Conservation (phyloP, 2,797 vertebrate species). For the Dipus sagitta region DNA sequence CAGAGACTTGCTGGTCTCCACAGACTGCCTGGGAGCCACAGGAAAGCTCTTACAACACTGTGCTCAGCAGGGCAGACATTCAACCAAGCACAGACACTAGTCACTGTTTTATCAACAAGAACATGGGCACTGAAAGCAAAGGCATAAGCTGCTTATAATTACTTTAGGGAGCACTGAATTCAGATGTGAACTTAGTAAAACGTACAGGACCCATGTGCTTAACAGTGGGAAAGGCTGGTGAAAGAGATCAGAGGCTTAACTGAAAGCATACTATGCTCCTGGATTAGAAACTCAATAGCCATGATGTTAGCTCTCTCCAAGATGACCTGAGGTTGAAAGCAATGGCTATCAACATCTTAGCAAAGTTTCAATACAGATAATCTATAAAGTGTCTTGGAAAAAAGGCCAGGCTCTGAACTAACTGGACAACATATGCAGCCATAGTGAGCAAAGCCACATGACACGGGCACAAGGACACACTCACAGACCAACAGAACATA, state of each 20-base stretch:
- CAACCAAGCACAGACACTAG: background rate
- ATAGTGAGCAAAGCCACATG: background rate
- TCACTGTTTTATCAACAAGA: background rate
- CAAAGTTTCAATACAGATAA: constrained; percentile 4
- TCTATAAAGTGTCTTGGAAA: background rate
- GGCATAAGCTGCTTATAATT: background rate
- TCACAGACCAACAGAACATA: background rate
- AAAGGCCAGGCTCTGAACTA: background rate
- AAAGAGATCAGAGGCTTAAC: background rate
- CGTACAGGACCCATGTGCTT: background rate
- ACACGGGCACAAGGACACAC: background rate
- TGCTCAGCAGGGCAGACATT: background rate
- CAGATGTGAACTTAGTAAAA: background rate
- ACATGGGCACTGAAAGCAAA: background rate
- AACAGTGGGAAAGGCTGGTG: background rate
- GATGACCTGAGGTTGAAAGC: background rate
- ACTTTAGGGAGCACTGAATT: background rate
- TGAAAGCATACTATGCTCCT: background rate
- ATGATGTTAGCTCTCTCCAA: background rate
- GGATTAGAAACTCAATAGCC: background rate
- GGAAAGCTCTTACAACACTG: background rate
- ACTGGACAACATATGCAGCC: background rate
- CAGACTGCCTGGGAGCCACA: background rate
- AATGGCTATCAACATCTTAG: constrained; percentile 3
- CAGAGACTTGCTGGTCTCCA: background rate